These are phyloP conservation scores for Nothobranchius furzeri DNA, from an alignment of 2,113 vertebrate species.

Conservation along the genomic window DNA sequence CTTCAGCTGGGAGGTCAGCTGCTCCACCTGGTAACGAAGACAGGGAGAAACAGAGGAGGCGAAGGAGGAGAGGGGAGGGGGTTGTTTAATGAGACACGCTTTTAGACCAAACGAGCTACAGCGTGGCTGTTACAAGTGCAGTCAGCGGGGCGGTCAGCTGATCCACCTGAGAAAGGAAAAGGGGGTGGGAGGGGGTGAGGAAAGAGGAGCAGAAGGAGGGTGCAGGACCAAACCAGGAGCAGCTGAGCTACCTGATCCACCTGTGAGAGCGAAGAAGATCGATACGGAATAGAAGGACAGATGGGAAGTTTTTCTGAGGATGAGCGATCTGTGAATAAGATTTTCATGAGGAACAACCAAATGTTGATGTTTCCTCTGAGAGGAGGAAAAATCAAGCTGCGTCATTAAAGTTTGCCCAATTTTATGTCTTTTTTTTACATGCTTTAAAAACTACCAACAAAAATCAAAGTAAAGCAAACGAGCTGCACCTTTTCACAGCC, in stretches of 20 bases:
- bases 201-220: conserved; percentile 29
- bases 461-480: conserved; percentile 13
- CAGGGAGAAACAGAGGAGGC: conserved; percentile 1
- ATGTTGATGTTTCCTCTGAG: not conserved
- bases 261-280: conserved; percentile 57
- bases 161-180: conserved; percentile 74
- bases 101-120: conserved; percentile 42
- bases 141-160: conserved; percentile 72
- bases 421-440: not conserved
- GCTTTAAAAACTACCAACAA: not conserved
- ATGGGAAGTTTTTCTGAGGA: not conserved
- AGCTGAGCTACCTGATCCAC: conserved; percentile 58
- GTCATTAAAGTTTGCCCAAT: not conserved
- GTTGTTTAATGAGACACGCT: conserved; percentile 47
- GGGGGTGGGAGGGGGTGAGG: conserved; percentile 44
- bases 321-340: not conserved
- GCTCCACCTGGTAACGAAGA: conserved; percentile 83
- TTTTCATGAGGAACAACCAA: not conserved
- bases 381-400: too few relatives aligned
- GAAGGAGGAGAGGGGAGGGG: not conserved
- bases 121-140: conserved; percentile 58
- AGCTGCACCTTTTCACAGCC: conserved; percentile 7
- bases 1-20: conserved; percentile 88
- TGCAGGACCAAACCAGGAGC: not conserved
- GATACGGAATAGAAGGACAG: conserved; percentile 21